phyloP scores from a whole-genome alignment of 2,113 vertebrate species.

The Cyanistes caeruleus region DNA sequence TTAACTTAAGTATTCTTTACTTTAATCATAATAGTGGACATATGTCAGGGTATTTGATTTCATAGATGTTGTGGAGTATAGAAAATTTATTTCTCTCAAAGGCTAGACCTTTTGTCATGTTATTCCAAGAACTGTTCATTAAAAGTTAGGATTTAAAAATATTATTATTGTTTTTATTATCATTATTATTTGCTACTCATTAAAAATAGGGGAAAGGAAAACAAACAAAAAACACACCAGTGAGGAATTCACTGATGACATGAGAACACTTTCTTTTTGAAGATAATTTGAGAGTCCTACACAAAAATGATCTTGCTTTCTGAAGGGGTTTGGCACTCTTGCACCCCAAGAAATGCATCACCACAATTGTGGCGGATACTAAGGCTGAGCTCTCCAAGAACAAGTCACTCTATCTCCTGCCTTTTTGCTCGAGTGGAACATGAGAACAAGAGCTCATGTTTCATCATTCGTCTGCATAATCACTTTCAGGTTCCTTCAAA shows the following conservation, averaged over 20 bases:
- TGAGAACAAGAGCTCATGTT: not conserved
- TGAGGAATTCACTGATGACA: not conserved
- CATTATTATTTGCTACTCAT: not conserved
- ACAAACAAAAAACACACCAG: not conserved
- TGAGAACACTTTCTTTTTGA: not conserved
- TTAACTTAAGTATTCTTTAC: not conserved
- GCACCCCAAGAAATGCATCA: not conserved
- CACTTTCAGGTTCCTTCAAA: slow-evolving; percentile 3
- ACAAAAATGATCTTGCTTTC: not conserved
- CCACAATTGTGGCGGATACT: not conserved
- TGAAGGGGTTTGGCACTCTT: not conserved
- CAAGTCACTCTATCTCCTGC: not conserved
- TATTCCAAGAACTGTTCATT: not conserved
- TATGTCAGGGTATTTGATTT: not conserved
- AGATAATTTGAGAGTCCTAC: not conserved
- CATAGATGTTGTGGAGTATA: not conserved
- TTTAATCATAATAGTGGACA: not conserved
- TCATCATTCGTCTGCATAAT: slow-evolving; percentile 11
- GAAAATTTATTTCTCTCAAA: not conserved
- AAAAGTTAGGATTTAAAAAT: not conserved
- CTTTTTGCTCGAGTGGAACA: not conserved
- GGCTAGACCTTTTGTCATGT: not conserved
- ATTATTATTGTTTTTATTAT: not conserved
- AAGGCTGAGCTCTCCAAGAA: not conserved
- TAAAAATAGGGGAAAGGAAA: not conserved